Evolutionary conservation across 2,113 vertebrate species (phyloP).

Genomic region (Pollimyrus isidori): DNA sequence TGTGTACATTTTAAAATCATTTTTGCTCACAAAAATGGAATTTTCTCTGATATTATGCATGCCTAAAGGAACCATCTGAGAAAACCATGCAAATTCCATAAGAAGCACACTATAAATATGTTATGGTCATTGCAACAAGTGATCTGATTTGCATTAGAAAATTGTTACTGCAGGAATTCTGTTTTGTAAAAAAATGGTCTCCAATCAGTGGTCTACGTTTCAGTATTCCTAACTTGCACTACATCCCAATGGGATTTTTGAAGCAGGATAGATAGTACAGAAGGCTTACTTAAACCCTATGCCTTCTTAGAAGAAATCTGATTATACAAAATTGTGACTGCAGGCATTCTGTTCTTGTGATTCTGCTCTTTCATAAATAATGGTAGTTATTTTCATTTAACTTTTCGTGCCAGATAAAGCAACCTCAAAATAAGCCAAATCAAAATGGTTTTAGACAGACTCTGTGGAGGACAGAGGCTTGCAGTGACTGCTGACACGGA

Average conservation of each 20-base stretch:
- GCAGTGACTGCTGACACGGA: background rate
- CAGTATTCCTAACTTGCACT: background rate
- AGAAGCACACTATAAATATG: background rate
- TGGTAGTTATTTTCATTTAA: background rate
- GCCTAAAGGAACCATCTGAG: background rate
- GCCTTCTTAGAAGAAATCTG: background rate
- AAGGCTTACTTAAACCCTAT: background rate
- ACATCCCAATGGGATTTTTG: background rate
- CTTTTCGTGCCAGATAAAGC: background rate
- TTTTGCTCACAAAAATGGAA: background rate
- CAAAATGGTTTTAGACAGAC: background rate
- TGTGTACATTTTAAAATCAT: background rate
- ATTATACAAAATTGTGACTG: background rate
- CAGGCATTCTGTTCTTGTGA: background rate
- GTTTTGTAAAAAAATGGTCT: background rate
- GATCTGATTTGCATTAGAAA: background rate
- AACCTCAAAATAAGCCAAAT: background rate
- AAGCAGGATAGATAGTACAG: background rate
- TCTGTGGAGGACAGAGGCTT: background rate
- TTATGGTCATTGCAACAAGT: background rate
- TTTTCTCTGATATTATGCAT: background rate
- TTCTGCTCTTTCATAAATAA: background rate
- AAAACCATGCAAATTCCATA: background rate
- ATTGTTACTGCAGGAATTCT: background rate
- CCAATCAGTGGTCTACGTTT: background rate